Evolutionary conservation across 2,888 invertebrate species (phyloP), one percentile per base, ranked within the genome.

Genomic region (Andrena bucephala): DNA sequence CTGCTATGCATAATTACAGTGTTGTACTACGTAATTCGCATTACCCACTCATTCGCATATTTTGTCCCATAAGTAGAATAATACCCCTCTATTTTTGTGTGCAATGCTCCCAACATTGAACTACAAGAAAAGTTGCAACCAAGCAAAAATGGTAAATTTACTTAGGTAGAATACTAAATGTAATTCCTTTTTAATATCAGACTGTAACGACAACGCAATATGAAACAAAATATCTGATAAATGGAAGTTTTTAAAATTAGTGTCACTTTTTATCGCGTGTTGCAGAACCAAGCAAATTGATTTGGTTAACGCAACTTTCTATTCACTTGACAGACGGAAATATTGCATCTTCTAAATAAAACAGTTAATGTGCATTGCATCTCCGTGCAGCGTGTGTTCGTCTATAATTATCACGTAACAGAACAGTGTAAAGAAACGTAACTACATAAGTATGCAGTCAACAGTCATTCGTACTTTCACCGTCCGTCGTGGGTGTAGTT

Each of bases 391-490:
- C 13, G 42, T 5, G 65, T 75, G 59, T 54, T 80, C 70, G 54
- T 69, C 50, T 74, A 33, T 29, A 72, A 52, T 87, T 86, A 81
- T 83, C 86, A 52, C 42, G 59, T 67, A 65, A 70, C 66, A 76
- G 67, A 83, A 72, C 74, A 79, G 72, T 65, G 66, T 77, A 85
- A 74, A 81, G 77, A 81, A 87, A 86, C 88, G 88, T 87, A 88
- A 88, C 81, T 81, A 59, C 86, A 85, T 83, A 87, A 87, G 83
- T 83, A 88, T 87, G 88, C 85, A 77, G 86, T 50, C 79, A 69
- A 63, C 83, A 79, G 77, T 88, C 85, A 80, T 80, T 87, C 80
- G 78, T 85, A 88, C 88, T 88, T 88, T 88, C 88, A 88, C 88
- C 81, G 68, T 74, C 67, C 67, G 33, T 87, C 87, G 88, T 88